These are phyloP conservation scores for Macroramphosus scolopax DNA, from an alignment of 2,797 vertebrate genomes.

Conservation along the genomic window DNA sequence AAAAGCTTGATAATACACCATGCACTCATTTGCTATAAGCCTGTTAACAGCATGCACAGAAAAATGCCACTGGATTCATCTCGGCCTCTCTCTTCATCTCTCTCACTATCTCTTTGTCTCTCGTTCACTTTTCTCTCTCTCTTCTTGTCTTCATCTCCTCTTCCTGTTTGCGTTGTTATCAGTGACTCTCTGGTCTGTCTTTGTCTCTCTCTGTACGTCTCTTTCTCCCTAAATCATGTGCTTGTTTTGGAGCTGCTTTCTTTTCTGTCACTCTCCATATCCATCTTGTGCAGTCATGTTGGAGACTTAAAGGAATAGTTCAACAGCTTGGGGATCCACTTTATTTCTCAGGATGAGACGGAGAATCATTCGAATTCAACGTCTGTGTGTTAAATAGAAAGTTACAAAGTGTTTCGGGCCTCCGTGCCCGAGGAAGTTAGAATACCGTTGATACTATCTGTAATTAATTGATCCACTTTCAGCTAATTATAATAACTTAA, in stretches of 20 bases:
- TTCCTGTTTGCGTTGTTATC: conserved; percentile 37
- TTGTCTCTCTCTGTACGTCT: conserved; percentile 11
- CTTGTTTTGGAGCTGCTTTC: conserved; percentile 26
- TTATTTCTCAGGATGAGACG: conserved; percentile 4
- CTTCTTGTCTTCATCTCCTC: conserved; percentile 21
- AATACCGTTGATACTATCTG: conserved; percentile 10
- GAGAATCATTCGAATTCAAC: not conserved
- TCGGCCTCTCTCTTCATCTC: conserved; percentile 21
- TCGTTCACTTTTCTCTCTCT: conserved; percentile 22
- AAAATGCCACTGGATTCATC: conserved; percentile 62
- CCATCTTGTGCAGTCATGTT: conserved; percentile 7
- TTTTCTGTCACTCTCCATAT: conserved; percentile 24
- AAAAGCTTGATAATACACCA: conserved; percentile 69
- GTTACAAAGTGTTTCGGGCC: not conserved
- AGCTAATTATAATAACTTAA: conserved; percentile 61
- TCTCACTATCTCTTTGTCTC: conserved; percentile 2
- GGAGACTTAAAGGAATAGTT: conserved; percentile 9
- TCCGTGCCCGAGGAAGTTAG: not conserved
- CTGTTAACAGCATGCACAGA: conserved; percentile 67
- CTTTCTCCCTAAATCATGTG: conserved; percentile 21
- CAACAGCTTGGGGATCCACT: not conserved
- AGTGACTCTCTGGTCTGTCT: conserved; percentile 29
- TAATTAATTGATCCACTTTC: conserved; percentile 57
- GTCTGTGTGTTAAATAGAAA: not conserved
- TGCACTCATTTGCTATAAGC: conserved; percentile 77